phyloP scores from a whole-genome alignment of 2,888 invertebrate genomes.

The Mimumesa dahlbomi region DNA sequence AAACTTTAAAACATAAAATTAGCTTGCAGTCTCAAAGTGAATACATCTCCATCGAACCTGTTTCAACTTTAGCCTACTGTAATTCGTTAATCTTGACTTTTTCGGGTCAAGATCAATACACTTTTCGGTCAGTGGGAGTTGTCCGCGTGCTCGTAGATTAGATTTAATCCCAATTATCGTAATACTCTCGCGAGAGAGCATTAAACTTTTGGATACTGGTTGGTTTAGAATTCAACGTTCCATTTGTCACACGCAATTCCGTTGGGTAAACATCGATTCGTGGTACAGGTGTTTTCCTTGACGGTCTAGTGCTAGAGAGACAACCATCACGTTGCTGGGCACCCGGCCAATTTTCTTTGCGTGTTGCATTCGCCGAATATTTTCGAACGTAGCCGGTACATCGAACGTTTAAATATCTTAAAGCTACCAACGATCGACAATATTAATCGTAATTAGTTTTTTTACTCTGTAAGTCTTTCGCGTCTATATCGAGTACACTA shows the following conservation, averaged over 20 bases:
- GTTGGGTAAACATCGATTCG: neutral
- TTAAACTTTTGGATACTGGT: neutral
- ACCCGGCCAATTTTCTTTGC: slow-evolving; percentile 41
- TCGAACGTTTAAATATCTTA: neutral
- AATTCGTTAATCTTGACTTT: neutral
- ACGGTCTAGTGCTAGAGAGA: slow-evolving; percentile 15
- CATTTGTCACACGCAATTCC: neutral
- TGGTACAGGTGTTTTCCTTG: slow-evolving; percentile 36
- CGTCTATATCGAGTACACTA: too few relatives aligned
- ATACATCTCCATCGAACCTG: too few relatives aligned
- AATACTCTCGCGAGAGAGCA: neutral
- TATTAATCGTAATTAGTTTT: neutral
- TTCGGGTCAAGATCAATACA: neutral
- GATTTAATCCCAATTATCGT: neutral
- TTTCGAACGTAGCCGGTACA: slow-evolving; percentile 11
- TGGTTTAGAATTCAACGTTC: neutral
- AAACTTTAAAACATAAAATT: too few relatives aligned
- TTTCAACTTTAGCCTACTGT: too few relatives aligned
- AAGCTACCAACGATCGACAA: neutral
- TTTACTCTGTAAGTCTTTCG: too few relatives aligned
- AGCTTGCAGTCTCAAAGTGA: too few relatives aligned
- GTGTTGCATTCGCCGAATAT: slow-evolving; percentile 7
- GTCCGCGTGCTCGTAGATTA: neutral
- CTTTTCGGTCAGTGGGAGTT: too few relatives aligned
- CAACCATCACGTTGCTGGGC: slow-evolving; percentile 21